Base-by-base conservation (phyloP, 92 coral and sea anemone genomes). In the Parazoanthus swiftii region DNA sequence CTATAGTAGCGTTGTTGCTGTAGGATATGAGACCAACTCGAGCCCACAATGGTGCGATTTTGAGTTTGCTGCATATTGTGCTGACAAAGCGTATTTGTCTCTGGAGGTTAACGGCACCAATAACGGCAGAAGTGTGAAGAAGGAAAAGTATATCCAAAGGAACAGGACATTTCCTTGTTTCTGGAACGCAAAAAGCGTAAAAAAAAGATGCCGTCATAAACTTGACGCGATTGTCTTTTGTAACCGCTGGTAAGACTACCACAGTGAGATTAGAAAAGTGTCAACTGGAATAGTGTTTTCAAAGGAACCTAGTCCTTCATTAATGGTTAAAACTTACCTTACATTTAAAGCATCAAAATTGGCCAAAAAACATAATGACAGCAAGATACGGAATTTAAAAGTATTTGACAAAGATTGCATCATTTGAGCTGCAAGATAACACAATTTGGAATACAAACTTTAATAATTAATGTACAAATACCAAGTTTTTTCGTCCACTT, bases 41-140 rank as follows among this genome's bases (percentile, higher is more conserved):
- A 50, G 82, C 43, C 82, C 82, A 79, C 37, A 3, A 25, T 13
- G 82, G 82, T 25, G 42, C 63, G 10, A 79, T 68, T 38, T 79
- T 79, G 66, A 79, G 38, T 25, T 33, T 79, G 9, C 23, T 79
- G 21, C 6, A 51, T 48, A 79, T 33, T n/a, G 20, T 15, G 65
- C 82, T 26, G 38, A 79, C 66, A 48, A 79, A 79, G 23, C 82
- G 82, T 21, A 9, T 46, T 56, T 79, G 67, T 56, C 65, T 79
- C 82, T 79, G 67, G 8, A 79, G 82, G 82, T 79, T 79, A 33
- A 4, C 68, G 10, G 21, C 66, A 18, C 82, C 82, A 11, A 79
- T 33, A 23, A 3, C 25, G 23, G 35, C 23, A 20, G 82, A 79
- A 25, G 82, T 33, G 82, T 79, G 82, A 33, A 79, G 42, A 26